These are phyloP conservation scores for Varanus salvator DNA, from an alignment of 2,113 vertebrate genomes.

Conservation along the genomic window DNA sequence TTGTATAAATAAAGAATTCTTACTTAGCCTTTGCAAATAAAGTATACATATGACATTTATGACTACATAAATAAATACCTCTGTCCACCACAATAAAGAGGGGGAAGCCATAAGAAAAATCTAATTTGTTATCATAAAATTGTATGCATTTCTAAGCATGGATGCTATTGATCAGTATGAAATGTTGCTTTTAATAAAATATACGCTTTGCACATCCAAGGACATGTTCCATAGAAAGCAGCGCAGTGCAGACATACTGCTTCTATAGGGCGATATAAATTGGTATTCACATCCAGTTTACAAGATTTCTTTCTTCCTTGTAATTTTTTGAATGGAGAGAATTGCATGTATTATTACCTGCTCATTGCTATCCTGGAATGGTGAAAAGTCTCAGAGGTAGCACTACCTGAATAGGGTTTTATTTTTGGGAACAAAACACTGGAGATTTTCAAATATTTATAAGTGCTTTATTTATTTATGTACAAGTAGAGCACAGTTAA, in stretches of 20 bases:
- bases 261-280: neutral
- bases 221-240: neutral
- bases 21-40: slow-evolving; percentile 1
- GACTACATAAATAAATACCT: neutral
- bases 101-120: neutral
- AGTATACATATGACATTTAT: neutral
- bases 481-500: neutral
- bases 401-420: neutral
- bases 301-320: no score
- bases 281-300: no score
- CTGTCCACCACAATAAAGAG: neutral
- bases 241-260: neutral
- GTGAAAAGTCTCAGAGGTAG: neutral
- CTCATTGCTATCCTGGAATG: neutral
- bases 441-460: neutral
- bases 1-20: neutral
- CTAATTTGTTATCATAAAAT: neutral
- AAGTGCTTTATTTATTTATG: neutral
- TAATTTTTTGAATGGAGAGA: neutral
- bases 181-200: neutral
- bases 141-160: neutral
- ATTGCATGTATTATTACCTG: neutral
- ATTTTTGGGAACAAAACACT: neutral
- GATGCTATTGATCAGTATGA: neutral
- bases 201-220: no score